Evolutionary conservation across 2,113 vertebrate genomes (phyloP).

Genomic region (Dunckerocampus dactyliophorus): DNA sequence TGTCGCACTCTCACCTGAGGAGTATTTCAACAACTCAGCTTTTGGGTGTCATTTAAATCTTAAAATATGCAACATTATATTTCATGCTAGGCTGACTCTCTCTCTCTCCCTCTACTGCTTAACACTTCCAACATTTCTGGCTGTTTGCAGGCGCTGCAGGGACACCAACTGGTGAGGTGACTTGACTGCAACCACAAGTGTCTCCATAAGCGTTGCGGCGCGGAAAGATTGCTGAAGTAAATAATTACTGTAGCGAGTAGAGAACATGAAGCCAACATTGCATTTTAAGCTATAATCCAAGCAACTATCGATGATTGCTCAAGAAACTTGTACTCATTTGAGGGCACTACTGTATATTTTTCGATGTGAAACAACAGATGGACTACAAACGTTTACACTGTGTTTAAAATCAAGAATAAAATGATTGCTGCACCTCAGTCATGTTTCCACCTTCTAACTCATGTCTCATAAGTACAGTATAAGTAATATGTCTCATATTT

Average conservation of each 20-base stretch:
- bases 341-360: too few relatives aligned
- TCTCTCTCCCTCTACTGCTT: conserved; percentile 9
- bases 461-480: too few relatives aligned
- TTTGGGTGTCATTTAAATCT: conserved; percentile 55
- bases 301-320: neutral
- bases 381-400: too few relatives aligned
- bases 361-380: too few relatives aligned
- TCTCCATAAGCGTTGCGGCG: neutral
- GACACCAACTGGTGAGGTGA: conserved; percentile 62
- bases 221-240: neutral
- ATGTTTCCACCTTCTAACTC: too few relatives aligned
- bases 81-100: conserved; percentile 42
- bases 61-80: conserved; percentile 60
- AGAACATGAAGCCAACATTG: neutral
- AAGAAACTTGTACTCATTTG: neutral
- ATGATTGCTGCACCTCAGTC: too few relatives aligned
- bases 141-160: conserved; percentile 55
- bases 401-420: too few relatives aligned
- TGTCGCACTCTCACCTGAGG: conserved; percentile 39
- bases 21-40: conserved; percentile 47
- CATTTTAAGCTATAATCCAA: neutral
- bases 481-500: too few relatives aligned
- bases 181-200: conserved; percentile 26
- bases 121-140: neutral
- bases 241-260: neutral